A percentile compares a stretch with the other conserved stretches of the same genome.
Conservation (phyloP, 2,797 vertebrate genomes). For the Dromococcyx pavoninus region DNA sequence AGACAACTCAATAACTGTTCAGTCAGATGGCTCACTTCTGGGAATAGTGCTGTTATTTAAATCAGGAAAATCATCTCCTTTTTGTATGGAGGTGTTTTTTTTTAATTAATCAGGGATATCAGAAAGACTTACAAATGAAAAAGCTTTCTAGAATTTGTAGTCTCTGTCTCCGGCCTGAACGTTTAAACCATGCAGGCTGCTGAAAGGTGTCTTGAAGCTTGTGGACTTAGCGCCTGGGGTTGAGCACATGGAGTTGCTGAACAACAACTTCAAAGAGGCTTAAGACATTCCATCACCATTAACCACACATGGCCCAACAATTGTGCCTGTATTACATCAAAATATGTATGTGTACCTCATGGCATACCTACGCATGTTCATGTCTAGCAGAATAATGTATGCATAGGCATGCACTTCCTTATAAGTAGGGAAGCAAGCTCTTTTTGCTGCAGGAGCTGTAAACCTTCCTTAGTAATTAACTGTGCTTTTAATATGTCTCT, state of each 20-base stretch:
- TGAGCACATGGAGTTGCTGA: neutral
- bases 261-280: neutral
- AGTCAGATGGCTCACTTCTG: neutral
- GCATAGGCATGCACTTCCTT: rapidly evolving
- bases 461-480: neutral
- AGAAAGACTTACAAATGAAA: neutral
- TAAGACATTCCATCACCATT: neutral
- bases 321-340: neutral
- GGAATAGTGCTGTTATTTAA: neutral
- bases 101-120: neutral
- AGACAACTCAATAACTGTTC: neutral
- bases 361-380: neutral
- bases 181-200: neutral
- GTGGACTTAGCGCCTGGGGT: neutral
- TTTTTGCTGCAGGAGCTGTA: neutral
- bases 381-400: neutral
- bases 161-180: neutral
- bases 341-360: neutral
- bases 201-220: neutral
- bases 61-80: neutral
- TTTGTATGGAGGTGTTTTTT: neutral
- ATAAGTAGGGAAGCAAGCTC: neutral
- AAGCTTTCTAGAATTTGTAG: neutral
- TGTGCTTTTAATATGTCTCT: neutral
- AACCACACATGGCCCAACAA: neutral